phyloP scores from a whole-genome alignment of 2,888 invertebrate genomes.

The Calliopum simillimum region DNA sequence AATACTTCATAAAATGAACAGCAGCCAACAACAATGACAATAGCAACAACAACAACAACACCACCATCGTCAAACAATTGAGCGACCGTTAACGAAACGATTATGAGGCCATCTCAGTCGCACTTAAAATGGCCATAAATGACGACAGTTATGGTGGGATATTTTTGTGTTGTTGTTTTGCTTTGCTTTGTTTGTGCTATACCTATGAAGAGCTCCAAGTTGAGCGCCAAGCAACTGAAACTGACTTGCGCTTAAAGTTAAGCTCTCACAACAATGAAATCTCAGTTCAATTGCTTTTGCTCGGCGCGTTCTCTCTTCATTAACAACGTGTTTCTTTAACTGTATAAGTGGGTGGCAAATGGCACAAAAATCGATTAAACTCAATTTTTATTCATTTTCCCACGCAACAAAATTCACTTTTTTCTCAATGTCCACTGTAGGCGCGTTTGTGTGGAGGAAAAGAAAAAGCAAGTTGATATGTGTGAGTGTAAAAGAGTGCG shows the following conservation, averaged over 20 bases:
- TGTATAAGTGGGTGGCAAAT: slow-evolving; percentile 36
- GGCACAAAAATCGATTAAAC: slow-evolving; percentile 58
- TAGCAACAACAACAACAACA: too few relatives aligned
- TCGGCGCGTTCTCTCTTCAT: slow-evolving; percentile 41
- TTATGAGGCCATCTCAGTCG: slow-evolving; percentile 68
- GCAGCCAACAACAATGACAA: neutral
- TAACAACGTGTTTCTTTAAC: slow-evolving; percentile 8
- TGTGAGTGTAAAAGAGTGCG: neutral
- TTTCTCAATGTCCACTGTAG: slow-evolving; percentile 13
- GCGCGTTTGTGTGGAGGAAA: neutral
- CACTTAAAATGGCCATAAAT: slow-evolving; percentile 67
- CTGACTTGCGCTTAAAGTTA: slow-evolving; percentile 33
- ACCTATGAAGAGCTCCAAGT: slow-evolving; percentile 18
- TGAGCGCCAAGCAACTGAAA: slow-evolving; percentile 22
- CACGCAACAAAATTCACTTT: slow-evolving; percentile 51
- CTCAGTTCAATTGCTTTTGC: slow-evolving; percentile 37
- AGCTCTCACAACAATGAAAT: slow-evolving; percentile 45
- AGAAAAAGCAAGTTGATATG: neutral
- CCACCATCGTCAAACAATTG: slow-evolving; percentile 52
- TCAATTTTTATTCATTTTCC: slow-evolving; percentile 55
- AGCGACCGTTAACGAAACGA: slow-evolving; percentile 63
- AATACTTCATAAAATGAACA: slow-evolving; percentile 39
- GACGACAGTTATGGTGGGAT: slow-evolving; percentile 60
- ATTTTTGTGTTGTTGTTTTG: slow-evolving; percentile 31
- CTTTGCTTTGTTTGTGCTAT: neutral